Percentiles rank a stretch among this genome's conserved stretches.
Evolutionary conservation across 2,888 invertebrate genomes (phyloP).

Genomic region (Ichneumoninae sp.): DNA sequence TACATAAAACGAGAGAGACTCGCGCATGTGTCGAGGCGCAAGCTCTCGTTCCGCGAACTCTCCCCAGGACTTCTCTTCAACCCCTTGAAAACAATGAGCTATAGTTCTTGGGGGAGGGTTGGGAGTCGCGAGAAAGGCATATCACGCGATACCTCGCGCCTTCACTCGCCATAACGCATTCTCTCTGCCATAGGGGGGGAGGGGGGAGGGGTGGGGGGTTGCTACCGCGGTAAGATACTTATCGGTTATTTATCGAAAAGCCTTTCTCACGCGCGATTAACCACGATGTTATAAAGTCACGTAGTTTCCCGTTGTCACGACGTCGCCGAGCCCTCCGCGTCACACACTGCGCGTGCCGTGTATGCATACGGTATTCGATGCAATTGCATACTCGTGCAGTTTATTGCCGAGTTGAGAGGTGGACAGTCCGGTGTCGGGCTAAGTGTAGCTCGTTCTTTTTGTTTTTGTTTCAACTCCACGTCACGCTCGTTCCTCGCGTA

Average conservation of each 20-base stretch:
- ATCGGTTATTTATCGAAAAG: constrained; percentile 62
- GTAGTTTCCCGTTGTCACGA: constrained; percentile 39
- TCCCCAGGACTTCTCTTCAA: background rate
- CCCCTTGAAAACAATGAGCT: background rate
- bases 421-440: constrained; percentile 20
- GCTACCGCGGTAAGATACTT: constrained; percentile 39
- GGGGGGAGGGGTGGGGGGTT: too few relatives aligned
- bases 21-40: background rate
- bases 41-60: background rate
- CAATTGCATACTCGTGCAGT: constrained; percentile 48
- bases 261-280: constrained; percentile 59
- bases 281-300: constrained; percentile 51
- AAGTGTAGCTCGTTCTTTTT: constrained; percentile 39
- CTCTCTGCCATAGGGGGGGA: background rate
- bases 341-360: background rate
- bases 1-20: constrained; percentile 25
- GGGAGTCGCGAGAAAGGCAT: constrained; percentile 49
- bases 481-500: constrained; percentile 52
- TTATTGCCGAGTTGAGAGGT: constrained; percentile 45
- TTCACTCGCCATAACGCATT: constrained; percentile 41
- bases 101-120: constrained; percentile 31
- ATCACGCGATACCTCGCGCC: constrained; percentile 58
- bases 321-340: background rate
- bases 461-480: constrained; percentile 58
- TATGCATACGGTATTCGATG: constrained; percentile 3